Conservation (phyloP, 2,888 invertebrate genomes). For the Boloria euphrosyne region DNA sequence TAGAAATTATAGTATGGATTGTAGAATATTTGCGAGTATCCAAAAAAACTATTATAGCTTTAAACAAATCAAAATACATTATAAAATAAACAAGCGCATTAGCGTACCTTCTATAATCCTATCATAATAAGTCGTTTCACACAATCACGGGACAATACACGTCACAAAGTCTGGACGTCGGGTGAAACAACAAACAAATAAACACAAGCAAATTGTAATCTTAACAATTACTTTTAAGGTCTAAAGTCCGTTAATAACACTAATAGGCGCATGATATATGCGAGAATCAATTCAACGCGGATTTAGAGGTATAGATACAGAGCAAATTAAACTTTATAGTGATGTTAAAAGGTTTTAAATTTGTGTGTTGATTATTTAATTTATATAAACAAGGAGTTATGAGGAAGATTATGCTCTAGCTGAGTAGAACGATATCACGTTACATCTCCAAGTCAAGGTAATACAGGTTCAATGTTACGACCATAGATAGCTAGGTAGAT, state of each 20-base stretch:
- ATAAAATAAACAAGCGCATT: conserved; percentile 13
- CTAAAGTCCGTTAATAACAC: conserved; percentile 48
- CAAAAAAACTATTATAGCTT: too few species aligned
- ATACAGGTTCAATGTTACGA: not conserved
- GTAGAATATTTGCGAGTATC: too few species aligned
- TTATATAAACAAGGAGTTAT: conserved; percentile 19
- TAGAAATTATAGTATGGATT: too few species aligned
- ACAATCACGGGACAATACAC: conserved; percentile 60
- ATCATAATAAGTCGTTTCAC: conserved; percentile 63
- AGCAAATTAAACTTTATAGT: conserved; percentile 35
- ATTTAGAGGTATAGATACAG: conserved; percentile 51
- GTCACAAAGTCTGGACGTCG: conserved; percentile 53
- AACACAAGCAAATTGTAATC: conserved; percentile 16
- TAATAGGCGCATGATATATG: conserved; percentile 49
- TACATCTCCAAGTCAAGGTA: conserved; percentile 4
- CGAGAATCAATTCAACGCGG: conserved; percentile 50
- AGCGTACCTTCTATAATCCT: conserved; percentile 26
- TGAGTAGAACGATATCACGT: not conserved
- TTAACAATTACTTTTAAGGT: conserved; percentile 29
- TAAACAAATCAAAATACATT: not conserved
- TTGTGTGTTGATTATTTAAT: conserved; percentile 39
- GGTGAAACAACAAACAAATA: conserved; percentile 24
- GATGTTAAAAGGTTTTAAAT: conserved; percentile 41
- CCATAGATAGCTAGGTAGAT: too few species aligned
- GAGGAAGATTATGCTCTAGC: conserved; percentile 9